Percentiles rank a stretch among this genome's conserved stretches.
Evolutionary conservation across 2,797 vertebrate species (phyloP).

Genomic region (Zenarchopterus dispar): DNA sequence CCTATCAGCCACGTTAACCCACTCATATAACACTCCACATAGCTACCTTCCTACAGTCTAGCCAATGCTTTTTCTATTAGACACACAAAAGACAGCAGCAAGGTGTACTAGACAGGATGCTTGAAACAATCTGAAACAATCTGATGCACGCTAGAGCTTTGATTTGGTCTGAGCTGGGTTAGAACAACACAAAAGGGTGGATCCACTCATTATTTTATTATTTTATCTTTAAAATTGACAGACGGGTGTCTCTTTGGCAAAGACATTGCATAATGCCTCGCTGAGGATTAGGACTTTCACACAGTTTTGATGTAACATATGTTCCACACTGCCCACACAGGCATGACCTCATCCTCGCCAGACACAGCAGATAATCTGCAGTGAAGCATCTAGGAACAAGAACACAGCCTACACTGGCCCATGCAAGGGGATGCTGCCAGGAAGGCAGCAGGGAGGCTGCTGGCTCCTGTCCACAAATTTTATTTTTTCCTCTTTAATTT

Average conservation of each 20-base stretch:
- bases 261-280: slow-evolving; percentile 49
- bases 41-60: too few relatives aligned
- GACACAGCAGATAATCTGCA: slow-evolving; percentile 43
- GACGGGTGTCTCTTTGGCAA: slow-evolving; percentile 31
- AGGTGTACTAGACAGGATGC: too few relatives aligned
- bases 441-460: slow-evolving; percentile 19
- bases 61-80: too few relatives aligned
- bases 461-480: too few relatives aligned
- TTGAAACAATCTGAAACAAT: background rate
- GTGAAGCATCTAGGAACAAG: slow-evolving; percentile 34
- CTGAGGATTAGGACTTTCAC: slow-evolving; percentile 65
- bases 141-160: background rate
- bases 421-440: slow-evolving; percentile 17
- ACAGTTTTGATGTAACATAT: slow-evolving; percentile 72
- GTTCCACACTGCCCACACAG: slow-evolving; percentile 54
- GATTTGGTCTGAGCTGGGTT: background rate
- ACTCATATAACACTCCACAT: too few relatives aligned
- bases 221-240: slow-evolving; percentile 18
- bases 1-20: too few relatives aligned
- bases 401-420: slow-evolving; percentile 29
- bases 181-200: slow-evolving; percentile 2
- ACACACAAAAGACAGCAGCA: too few relatives aligned
- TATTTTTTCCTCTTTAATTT: too few relatives aligned
- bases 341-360: slow-evolving; percentile 48
- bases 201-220: slow-evolving; percentile 16